Conservation (phyloP, 1,140 invertebrate species). For the Fopius arisanus region DNA sequence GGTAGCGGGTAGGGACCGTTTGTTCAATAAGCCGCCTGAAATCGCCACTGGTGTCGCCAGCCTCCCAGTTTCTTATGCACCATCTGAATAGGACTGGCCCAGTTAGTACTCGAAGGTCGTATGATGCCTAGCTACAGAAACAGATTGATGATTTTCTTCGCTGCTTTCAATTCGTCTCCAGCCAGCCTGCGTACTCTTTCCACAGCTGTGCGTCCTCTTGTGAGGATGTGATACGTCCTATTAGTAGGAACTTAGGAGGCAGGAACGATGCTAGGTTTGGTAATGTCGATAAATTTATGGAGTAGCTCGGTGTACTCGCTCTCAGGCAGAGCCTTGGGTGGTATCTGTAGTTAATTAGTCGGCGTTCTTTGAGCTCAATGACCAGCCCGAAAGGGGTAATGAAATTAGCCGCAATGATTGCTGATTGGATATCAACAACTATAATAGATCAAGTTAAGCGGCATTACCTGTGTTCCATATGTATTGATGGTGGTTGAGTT, state of each 20-base stretch:
- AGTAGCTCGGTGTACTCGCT: background rate
- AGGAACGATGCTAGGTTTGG: background rate
- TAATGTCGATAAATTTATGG: background rate
- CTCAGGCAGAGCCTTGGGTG: background rate
- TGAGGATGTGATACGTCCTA: too few species aligned
- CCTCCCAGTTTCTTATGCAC: background rate
- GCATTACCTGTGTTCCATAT: conserved; percentile 43
- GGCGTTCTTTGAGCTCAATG: conserved; percentile 40
- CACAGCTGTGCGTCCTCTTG: too few species aligned
- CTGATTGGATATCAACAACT: too few species aligned
- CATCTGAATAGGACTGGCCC: too few species aligned
- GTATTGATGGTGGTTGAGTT: conserved; percentile 46
- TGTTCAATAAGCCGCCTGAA: conserved; percentile 49
- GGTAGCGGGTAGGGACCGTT: conserved; percentile 47
- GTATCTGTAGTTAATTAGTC: conserved; percentile 43
- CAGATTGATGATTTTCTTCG: too few species aligned
- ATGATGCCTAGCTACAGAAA: conserved; percentile 40
- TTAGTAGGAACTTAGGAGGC: too few species aligned
- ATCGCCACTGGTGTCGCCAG: conserved; percentile 39
- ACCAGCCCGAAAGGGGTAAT: conserved; percentile 44
- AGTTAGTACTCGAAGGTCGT: too few species aligned
- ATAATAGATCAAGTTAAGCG: conserved; percentile 45
- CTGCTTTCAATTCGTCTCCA: too few species aligned
- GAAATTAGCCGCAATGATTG: conserved; percentile 55
- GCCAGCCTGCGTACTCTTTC: too few species aligned